Base-by-base conservation (phyloP, 2,888 invertebrate genomes). In the Ectemnius continuus region DNA sequence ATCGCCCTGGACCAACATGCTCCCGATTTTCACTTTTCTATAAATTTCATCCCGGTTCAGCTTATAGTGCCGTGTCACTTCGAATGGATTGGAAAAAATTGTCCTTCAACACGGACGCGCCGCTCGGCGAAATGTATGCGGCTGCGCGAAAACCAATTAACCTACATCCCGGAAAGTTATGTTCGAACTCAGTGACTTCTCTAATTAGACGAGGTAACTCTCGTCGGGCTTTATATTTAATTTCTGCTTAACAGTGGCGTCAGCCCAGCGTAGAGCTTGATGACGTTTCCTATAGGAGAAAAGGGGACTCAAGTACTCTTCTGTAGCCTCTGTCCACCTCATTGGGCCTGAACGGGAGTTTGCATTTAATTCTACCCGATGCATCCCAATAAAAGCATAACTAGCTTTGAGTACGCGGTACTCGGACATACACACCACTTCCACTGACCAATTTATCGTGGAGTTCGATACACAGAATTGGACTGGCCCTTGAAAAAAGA, bases 111-210 rank as follows among this genome's bases (percentile, higher is more conserved):
- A 61, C 18, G 52, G 52, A 72, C 67, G 60, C 67, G 58, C 57
- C 47, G 36, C 11, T 11, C 61, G 70, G 62, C 60, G 69, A 56
- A 79, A 70, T 74, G 61, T 57, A 52, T 70, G 67, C 66, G 48
- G 62, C 36, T 61, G 63, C 61, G 59, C 62, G 61, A 67, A 76
- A 78, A 70, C 79, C 79, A 79, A 79, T 79, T 79, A 79, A 79
- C 79, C 79, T 71, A 79, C 64, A 79, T 77, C 61, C 71, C 1
- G 13, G 28, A 46, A 61, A 64, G 69, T 74, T 72, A 52, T 69
- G 67, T 79, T 79, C 70, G 64, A 60, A 61, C 62, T 58, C 60
- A 71, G 52, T 47, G 65, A 78, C 76, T 69, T 69, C 60, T 61
- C 67, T 74, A 77, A 79, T 79, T 79, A 77, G 63, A 71, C 62